Base-by-base conservation (phyloP, 2,113 vertebrate genomes). In the Brienomyrus longianalis region DNA sequence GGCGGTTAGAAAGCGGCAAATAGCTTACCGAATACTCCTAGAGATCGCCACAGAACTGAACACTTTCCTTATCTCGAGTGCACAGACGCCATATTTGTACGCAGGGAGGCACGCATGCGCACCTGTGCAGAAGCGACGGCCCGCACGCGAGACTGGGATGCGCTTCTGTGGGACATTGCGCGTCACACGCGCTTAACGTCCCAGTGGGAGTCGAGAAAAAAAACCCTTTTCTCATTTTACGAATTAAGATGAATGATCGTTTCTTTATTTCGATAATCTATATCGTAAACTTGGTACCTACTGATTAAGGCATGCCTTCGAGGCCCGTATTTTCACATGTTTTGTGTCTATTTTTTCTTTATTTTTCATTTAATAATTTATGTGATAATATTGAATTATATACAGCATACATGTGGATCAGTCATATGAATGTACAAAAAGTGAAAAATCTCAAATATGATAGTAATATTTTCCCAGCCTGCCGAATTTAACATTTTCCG, bases 11-110 rank as follows among this genome's bases (percentile, higher is more conserved):
- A 83, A 27, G 88, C 31, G 74, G 19, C 35, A 91, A 47, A 90
- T 89, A 93, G 93, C 95, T 90, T 89, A 96, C 94, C 95, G 93
- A 94, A 47, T 89, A 77, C 90, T 83, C 88, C 35, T 89, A 90
- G 70, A 91, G 89, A 94, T 93, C 91, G 92, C 83, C 89, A 92
- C 88, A 91, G 91, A 93, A 93, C 88, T 90, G 93, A 93, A 93
- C 92, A 94, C 93, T 95, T 93, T 95, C 92, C 94, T 92, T 94
- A 92, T 93, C 74, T 11, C 35, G 74, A 80, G 74, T 93, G 92
- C 92, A 93, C 92, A 91, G 95, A 93, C 96, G 95, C 95, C 95
- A 96, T 96, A 90, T 96, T 95, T 94, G 92, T 94, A 93, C 94
- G 94, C 93, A 91, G 93, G 92, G 94, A 95, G 93, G 92, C 93